Base-by-base conservation (phyloP, 1,140 invertebrate species). In the Drosophila navojoa region DNA sequence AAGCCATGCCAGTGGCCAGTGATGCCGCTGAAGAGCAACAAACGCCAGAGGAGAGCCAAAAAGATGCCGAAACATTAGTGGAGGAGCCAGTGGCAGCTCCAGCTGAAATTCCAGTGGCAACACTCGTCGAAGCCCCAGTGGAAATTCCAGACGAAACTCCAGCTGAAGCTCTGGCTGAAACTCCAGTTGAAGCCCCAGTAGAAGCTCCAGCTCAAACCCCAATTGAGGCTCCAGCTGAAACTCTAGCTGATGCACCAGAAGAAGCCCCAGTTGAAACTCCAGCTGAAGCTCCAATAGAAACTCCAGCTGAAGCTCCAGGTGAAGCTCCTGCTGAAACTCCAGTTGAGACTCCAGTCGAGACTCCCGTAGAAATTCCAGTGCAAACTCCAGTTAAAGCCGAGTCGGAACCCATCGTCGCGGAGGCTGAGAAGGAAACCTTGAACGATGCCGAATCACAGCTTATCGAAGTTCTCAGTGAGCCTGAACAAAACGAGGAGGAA, bases 361-460 rank as follows among this genome's bases (percentile, higher is more conserved):
- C n/a, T 15, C 22, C 55, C 4, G 47, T 50, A 3, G 73, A 76
- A 4, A 0, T 58, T 2, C 42, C 6, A 16, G 42, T 45, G 7
- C 22, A 5, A 49, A 5, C 53, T n/a, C 53, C 32, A 13, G 53
- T n/a, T 13, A 35, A 76, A 5, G 1, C 64, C 7, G 59, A 59
- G 16, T 15, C 7, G 11, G 11, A 52, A 15, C 10, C 52, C 9
- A 9, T 27, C 9, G 13, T 27, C n/a, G 29, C 57, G 7, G 47
- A 58, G 16, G 25, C 42, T 0, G 75, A 71, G 15, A 54, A 69
- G 45, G 55, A 60, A 2, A 4, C 29, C 0, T 49, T 57, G 13
- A 55, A 63, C 35, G 53, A 63, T 62, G 60, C 71, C 1, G 71
- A 74, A n/a, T 4, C 25, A 11, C 68, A 68, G 45, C 50, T 62